Evolutionary conservation across 2,113 vertebrate species (phyloP), one percentile per base, ranked within the genome.

Genomic region (Haemorhous mexicanus): DNA sequence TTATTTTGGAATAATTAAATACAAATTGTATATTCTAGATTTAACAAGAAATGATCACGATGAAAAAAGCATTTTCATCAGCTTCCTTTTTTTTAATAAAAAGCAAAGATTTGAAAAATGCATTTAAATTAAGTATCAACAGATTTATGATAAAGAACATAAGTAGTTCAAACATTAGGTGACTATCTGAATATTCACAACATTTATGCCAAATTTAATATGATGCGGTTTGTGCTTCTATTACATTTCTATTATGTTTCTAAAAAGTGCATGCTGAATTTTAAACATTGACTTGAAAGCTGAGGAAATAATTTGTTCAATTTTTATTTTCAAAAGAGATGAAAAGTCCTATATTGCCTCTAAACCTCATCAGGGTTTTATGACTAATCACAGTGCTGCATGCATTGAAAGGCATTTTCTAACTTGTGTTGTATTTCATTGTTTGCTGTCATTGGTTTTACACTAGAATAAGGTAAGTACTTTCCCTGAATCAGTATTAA

Each of bases 371-470:
- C 98, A 98, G 98, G 98, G 98, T 98, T 99, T 99, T 98, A 98
- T 99, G 98, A 99, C 97, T 98, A 99, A 98, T 98, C 98, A 98
- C 98, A 98, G 98, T 98, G 98, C 98, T 98, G 98, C 98, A 98
- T 98, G 98, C 98, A 98, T 98, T 98, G 98, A 98, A 99, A 99
- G 98, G 98, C 98, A 98, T 98, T 98, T 99, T 99, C 99, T 99
- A 99, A 99, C 98, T 98, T 99, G 98, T 99, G 98, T 99, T 99
- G 98, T 99, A 98, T 99, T 99, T 99, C 99, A 98, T 99, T 99
- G 99, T 99, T 98, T 99, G 99, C 99, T 99, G 98, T 99, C 99
- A 98, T 97, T 99, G 99, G 98, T 99, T 98, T 99, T 99, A 98
- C 98, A 99, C 98, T 99, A 99, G 99, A 98, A 98, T 99, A 98